Conservation (phyloP, 35 echinoderm and acorn worm species). For the Heliocidaris erythrogramma region DNA sequence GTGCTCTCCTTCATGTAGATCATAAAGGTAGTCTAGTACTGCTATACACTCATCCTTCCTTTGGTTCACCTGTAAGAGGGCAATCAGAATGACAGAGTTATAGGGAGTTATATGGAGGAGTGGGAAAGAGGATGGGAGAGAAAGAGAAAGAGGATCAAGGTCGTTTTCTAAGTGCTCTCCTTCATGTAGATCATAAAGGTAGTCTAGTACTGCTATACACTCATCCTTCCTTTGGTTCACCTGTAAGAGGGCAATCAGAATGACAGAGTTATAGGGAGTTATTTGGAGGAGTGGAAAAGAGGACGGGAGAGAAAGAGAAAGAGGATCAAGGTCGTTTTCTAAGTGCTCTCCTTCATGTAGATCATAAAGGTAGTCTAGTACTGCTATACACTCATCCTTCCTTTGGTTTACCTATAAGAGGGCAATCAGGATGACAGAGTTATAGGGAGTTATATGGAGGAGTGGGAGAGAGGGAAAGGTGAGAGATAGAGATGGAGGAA, state of each 20-base stretch:
- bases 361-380: conserved; percentile 45
- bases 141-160: not conserved
- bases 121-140: no score
- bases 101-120: no score
- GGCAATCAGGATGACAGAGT: not conserved
- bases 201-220: conserved; percentile 50
- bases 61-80: conserved; percentile 23
- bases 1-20: not conserved
- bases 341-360: not conserved
- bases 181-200: conserved; percentile 31
- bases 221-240: conserved; percentile 42
- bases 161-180: not conserved
- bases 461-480: no score
- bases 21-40: conserved; percentile 45
- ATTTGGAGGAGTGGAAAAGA: no score
- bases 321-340: conserved; percentile 20
- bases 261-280: no score
- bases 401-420: conserved; percentile 27
- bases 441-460: no score
- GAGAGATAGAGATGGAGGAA: no score
- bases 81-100: not conserved
- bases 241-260: not conserved
- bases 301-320: no score
- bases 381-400: conserved; percentile 47
- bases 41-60: conserved; percentile 47